A percentile compares a stretch with the other conserved stretches of the same genome.
phyloP scores from a whole-genome alignment of 2,888 invertebrate species.

The Leucophora obtusa region DNA sequence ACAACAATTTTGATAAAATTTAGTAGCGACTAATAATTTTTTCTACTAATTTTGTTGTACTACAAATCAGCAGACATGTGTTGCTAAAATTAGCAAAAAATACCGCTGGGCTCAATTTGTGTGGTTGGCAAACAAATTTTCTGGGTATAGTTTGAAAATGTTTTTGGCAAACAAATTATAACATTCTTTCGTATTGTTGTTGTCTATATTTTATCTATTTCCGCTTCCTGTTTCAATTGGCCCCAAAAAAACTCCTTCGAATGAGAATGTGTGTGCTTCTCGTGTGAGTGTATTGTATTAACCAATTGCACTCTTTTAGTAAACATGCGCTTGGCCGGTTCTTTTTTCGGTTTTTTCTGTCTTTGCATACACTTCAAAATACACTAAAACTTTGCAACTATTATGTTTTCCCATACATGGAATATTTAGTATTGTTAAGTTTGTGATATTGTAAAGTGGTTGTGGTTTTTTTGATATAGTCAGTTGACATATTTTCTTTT shows the following conservation, averaged over 20 bases:
- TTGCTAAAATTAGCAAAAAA: too few species aligned
- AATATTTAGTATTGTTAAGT: constrained; percentile 46
- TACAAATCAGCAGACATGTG: too few species aligned
- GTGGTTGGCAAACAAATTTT: too few species aligned
- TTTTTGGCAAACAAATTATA: constrained; percentile 19
- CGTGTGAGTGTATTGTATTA: background rate
- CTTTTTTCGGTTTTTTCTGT: constrained; percentile 14
- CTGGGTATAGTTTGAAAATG: too few species aligned
- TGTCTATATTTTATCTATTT: constrained; percentile 42
- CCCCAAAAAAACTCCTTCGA: constrained; percentile 10
- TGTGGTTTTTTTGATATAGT: constrained; percentile 1
- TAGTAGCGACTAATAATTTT: too few species aligned
- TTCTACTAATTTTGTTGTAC: too few species aligned
- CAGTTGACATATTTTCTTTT: background rate
- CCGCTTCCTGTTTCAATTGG: constrained; percentile 42
- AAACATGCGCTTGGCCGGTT: constrained; percentile 59
- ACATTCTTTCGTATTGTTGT: background rate
- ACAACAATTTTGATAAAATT: too few species aligned
- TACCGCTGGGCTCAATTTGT: too few species aligned
- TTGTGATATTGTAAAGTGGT: constrained; percentile 47
- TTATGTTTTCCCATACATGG: constrained; percentile 25
- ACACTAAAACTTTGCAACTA: constrained; percentile 20
- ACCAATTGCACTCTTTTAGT: constrained; percentile 24
- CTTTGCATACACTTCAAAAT: constrained; percentile 7
- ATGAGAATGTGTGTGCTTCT: too few species aligned